Percentiles rank a stretch among this genome's conserved stretches.
Conservation (phyloP, 2,113 vertebrate genomes). For the Rhipidura dahli region DNA sequence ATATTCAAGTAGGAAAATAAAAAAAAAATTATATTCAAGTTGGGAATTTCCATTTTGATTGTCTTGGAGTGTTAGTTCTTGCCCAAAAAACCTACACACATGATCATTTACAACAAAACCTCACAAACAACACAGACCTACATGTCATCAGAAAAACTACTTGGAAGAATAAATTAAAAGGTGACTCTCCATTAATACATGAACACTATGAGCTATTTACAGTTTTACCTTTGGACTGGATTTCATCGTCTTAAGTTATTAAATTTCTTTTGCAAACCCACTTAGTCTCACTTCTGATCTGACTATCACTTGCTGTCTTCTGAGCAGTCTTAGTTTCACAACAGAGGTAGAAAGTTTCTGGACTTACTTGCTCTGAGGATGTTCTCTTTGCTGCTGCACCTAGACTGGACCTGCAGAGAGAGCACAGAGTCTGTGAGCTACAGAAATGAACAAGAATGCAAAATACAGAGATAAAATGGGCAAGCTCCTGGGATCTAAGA, state of each 20-base stretch:
- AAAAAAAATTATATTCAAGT: not conserved
- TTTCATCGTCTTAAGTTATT: not conserved
- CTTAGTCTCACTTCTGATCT: not conserved
- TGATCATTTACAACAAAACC: not conserved
- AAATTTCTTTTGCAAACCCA: not conserved
- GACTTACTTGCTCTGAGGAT: constrained; percentile 99
- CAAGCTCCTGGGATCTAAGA: constrained; percentile 80
- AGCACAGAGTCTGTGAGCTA: constrained; percentile 71
- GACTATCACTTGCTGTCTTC: not conserved
- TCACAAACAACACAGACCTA: not conserved
- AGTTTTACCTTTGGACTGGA: not conserved
- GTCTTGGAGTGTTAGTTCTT: not conserved
- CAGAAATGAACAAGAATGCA: constrained; percentile 44
- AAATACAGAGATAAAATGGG: constrained; percentile 69
- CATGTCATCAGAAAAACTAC: not conserved
- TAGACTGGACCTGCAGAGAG: constrained; percentile 93
- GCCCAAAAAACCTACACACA: not conserved
- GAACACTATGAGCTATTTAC: not conserved
- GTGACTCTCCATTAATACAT: not conserved
- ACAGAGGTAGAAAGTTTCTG: not conserved
- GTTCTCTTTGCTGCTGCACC: constrained; percentile 99
- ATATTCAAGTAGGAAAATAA: not conserved
- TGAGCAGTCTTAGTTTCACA: not conserved
- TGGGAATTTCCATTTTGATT: not conserved
- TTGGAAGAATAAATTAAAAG: not conserved